Evolutionary conservation across 2,888 invertebrate genomes (phyloP), one percentile per base, ranked within the genome.

Genomic region (Gibbula magus): DNA sequence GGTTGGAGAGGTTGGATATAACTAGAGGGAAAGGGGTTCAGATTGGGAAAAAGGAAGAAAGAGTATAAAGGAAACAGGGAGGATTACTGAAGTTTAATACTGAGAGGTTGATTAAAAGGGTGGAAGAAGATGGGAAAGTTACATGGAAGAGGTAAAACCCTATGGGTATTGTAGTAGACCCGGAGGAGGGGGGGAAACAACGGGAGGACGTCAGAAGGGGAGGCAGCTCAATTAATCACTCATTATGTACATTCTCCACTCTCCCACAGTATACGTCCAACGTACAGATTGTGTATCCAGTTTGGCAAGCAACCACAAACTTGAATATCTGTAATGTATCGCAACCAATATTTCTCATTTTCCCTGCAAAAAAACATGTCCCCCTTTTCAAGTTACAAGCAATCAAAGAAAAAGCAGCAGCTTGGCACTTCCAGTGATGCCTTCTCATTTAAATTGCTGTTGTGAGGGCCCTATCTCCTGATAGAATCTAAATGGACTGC

Each of bases 401-500:
- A 70, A 70, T 70, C 70, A 70, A 70, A 70, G 70, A 70, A 70
- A 32, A 70, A 70, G 39, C 39, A 70, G 8, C 32, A 35, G 35
- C 20, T 35, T 70, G 70, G 70, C 70, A 70, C 70, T 39, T 35
- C 8, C 29, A 39, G 70, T 35, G 35, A 70, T 70, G 20, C 70
- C 39, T 70, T 35, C 70, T 70, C 70, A 70, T 70, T 70, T 70
- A 70, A 70, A 70, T 70, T 35, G 70, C 32, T 70, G 70, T 70
- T 56, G 56, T 35, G 74, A 51, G n/a, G 54, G 67, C 39, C 22
- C 75, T 81, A 81, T 81, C 81, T n/a, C n/a, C 32, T 51, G 45
- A 53, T 78, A 73, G 74, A 29, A 81, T 81, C 81, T 81, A 81
- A 81, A 81, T 78, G 78, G 78, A 81, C 75, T 78, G 78, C 78